Percentiles rank a stretch among this genome's conserved stretches.
Evolutionary conservation across 2,797 vertebrate genomes (phyloP).

Genomic region (Xenopus petersii): DNA sequence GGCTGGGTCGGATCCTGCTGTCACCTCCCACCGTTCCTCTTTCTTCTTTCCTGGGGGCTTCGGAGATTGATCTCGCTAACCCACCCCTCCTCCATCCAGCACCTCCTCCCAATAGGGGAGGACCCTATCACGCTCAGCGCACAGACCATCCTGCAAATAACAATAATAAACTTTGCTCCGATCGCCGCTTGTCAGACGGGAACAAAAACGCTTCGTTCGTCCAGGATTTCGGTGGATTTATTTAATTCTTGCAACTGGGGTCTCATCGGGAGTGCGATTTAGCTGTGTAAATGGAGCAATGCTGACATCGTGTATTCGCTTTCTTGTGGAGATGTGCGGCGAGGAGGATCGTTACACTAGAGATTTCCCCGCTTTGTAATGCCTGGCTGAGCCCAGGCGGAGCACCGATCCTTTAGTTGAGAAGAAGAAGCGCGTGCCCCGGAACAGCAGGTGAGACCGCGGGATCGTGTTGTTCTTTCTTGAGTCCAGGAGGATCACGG

Average conservation of each 20-base stretch:
- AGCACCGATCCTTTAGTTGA: too few species aligned
- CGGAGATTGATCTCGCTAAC: slow-evolving; percentile 41
- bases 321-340: slow-evolving; percentile 18
- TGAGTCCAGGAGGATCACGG: too few species aligned
- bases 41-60: slow-evolving; percentile 48
- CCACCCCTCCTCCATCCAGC: slow-evolving; percentile 20
- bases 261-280: too few species aligned
- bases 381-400: not conserved
- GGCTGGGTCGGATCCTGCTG: slow-evolving; percentile 27
- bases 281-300: not conserved
- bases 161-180: slow-evolving; percentile 44
- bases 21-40: slow-evolving; percentile 45
- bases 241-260: too few species aligned
- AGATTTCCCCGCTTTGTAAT: slow-evolving; percentile 4
- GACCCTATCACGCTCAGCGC: slow-evolving; percentile 3
- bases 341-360: slow-evolving; percentile 18
- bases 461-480: too few species aligned
- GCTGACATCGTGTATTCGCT: slow-evolving; percentile 2
- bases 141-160: slow-evolving; percentile 38
- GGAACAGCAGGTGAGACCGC: slow-evolving; percentile 13
- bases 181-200: slow-evolving; percentile 21
- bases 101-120: slow-evolving; percentile 24
- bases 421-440: not conserved
- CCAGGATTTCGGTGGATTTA: too few species aligned
- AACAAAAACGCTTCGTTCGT: not conserved